Percentiles rank a stretch among this genome's conserved stretches.
phyloP scores from a whole-genome alignment of 2,113 vertebrate species.

The Mus pahari region DNA sequence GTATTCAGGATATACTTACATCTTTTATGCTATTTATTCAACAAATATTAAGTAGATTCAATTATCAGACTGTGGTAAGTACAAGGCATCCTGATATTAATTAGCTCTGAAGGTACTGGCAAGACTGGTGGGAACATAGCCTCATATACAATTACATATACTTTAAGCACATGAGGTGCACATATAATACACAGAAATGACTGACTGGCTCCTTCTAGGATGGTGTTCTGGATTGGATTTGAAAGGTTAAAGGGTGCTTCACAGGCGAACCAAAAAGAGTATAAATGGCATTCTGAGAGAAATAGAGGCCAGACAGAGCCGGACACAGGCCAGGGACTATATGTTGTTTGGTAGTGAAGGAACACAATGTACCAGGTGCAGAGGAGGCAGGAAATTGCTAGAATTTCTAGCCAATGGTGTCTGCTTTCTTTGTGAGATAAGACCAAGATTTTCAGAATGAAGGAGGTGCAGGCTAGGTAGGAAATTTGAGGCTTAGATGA shows the following conservation, averaged over 20 bases:
- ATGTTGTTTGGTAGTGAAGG: background rate
- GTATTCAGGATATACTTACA: background rate
- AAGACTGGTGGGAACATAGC: background rate
- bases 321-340: background rate
- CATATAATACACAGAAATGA: background rate
- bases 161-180: background rate
- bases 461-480: background rate
- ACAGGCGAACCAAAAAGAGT: background rate
- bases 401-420: background rate
- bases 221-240: background rate
- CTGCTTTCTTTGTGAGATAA: slow-evolving; percentile 47
- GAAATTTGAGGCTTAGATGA: slow-evolving; percentile 7
- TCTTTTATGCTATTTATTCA: slow-evolving; percentile 49
- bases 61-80: background rate
- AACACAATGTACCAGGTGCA: background rate
- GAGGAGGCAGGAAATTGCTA: background rate
- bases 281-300: background rate
- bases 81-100: background rate
- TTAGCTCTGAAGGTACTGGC: background rate
- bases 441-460: slow-evolving; percentile 12
- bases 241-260: slow-evolving; percentile 9
- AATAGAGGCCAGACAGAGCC: background rate
- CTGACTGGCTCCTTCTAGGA: background rate
- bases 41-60: slow-evolving; percentile 53
- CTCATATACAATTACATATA: slow-evolving; percentile 38